These are phyloP conservation scores for Hyles vespertilio DNA, from an alignment of 1,140 invertebrate genomes.

Conservation along the genomic window DNA sequence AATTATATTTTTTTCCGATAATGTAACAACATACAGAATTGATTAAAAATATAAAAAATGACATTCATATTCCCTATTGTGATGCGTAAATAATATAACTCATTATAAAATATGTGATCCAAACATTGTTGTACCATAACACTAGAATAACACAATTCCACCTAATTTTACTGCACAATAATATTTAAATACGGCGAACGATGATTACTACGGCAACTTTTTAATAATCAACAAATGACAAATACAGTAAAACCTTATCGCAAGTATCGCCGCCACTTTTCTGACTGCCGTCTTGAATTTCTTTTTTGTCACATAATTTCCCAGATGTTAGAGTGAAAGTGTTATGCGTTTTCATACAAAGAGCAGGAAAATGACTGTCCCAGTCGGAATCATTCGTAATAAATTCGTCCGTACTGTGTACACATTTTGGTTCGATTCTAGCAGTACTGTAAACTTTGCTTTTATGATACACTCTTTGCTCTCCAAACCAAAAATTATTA, in stretches of 20 bases:
- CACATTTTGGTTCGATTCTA: constrained; percentile 35
- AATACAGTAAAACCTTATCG: constrained; percentile 44
- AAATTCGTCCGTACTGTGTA: constrained; percentile 53
- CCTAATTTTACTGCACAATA: too few relatives aligned
- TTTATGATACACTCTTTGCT: constrained; percentile 61
- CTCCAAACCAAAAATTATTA: constrained; percentile 52
- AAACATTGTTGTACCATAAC: too few relatives aligned
- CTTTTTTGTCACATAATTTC: constrained; percentile 47
- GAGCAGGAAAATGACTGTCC: constrained; percentile 62
- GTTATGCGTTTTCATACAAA: constrained; percentile 60
- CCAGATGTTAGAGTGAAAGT: constrained; percentile 58
- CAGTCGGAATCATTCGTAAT: constrained; percentile 61
- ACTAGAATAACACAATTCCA: too few relatives aligned
- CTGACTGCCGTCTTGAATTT: constrained; percentile 39
- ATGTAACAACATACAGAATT: too few relatives aligned
- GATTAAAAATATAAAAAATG: too few relatives aligned
- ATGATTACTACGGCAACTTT: not conserved
- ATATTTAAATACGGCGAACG: not conserved
- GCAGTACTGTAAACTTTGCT: constrained; percentile 34
- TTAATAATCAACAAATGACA: too few relatives aligned
- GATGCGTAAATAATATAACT: too few relatives aligned
- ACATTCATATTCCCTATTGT: too few relatives aligned
- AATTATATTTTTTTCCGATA: too few relatives aligned
- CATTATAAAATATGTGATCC: too few relatives aligned
- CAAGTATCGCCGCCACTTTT: constrained; percentile 61